Percentiles rank a stretch among this genome's conserved stretches.
Conservation (phyloP, 1,140 invertebrate genomes). For the Chymomyza costata region DNA sequence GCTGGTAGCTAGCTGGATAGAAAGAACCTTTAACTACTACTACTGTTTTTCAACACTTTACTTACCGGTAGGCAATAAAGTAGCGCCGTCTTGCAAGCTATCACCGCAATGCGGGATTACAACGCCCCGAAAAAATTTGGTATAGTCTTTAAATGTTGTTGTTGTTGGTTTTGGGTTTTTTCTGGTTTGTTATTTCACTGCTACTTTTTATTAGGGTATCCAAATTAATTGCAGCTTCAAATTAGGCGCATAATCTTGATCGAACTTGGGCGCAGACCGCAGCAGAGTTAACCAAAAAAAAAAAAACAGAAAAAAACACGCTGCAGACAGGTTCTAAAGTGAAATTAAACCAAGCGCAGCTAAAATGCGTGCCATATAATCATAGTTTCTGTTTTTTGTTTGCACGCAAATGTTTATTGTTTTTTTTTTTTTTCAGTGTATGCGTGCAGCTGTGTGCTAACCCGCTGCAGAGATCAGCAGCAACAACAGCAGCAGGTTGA, state of each 20-base stretch:
- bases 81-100: slow-evolving; percentile 33
- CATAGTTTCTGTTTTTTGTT: slow-evolving; percentile 1
- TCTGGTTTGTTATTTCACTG: slow-evolving; percentile 7
- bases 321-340: slow-evolving; percentile 12
- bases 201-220: slow-evolving; percentile 66
- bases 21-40: slow-evolving; percentile 68
- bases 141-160: not conserved
- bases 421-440: not conserved
- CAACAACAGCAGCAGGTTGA: slow-evolving; percentile 52
- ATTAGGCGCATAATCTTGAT: slow-evolving; percentile 68
- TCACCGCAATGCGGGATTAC: slow-evolving; percentile 12
- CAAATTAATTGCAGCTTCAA: slow-evolving; percentile 73
- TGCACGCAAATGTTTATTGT: not conserved
- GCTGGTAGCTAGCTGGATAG: slow-evolving; percentile 29
- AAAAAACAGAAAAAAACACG: slow-evolving; percentile 30
- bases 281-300: too few species aligned
- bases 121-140: slow-evolving; percentile 44
- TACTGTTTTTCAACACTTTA: slow-evolving; percentile 70
- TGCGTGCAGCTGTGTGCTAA: slow-evolving; percentile 19
- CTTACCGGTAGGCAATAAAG: slow-evolving; percentile 68
- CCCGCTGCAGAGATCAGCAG: slow-evolving; percentile 47
- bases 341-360: not conserved
- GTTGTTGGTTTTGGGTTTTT: slow-evolving; percentile 5
- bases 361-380: not conserved
- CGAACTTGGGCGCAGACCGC: slow-evolving; percentile 10